phyloP scores from a whole-genome alignment of 1,140 invertebrate genomes.

The Rhynchophorus ferrugineus region DNA sequence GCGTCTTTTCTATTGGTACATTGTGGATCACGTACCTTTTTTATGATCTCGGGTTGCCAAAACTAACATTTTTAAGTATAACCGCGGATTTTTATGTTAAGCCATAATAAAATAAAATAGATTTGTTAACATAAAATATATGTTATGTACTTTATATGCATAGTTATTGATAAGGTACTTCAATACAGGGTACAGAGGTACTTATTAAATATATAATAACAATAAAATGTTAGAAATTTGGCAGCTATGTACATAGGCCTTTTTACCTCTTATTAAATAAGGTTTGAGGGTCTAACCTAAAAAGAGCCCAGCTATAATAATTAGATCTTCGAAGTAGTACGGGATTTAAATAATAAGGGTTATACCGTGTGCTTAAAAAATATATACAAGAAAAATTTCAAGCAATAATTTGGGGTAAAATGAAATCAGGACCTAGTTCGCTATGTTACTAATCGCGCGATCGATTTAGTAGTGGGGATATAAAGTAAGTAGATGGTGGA shows the following conservation, averaged over 20 bases:
- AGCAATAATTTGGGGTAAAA: too few relatives aligned
- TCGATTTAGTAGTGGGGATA: slow-evolving; percentile 15
- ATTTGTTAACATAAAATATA: too few relatives aligned
- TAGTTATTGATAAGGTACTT: background rate
- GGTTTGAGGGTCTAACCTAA: slow-evolving; percentile 9
- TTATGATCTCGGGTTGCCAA: slow-evolving; percentile 2
- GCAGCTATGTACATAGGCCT: background rate
- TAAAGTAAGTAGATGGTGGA: slow-evolving; percentile 13
- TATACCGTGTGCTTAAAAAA: too few relatives aligned
- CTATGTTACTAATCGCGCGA: slow-evolving; percentile 13
- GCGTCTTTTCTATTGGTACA: background rate
- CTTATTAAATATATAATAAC: background rate
- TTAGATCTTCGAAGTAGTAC: too few relatives aligned
- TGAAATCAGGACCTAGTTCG: background rate
- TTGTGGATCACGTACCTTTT: slow-evolving; percentile 15
- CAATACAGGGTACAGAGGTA: background rate
- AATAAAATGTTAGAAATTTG: background rate
- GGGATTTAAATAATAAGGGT: too few relatives aligned
- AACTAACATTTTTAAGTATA: background rate
- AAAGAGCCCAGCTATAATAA: too few relatives aligned
- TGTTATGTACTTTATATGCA: too few relatives aligned
- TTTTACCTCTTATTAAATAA: slow-evolving; percentile 4
- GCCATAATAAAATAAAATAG: background rate
- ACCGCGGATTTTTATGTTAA: background rate
- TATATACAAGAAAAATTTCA: too few relatives aligned